A percentile compares a stretch with the other conserved stretches of the same genome.
phyloP scores from a whole-genome alignment of 2,797 vertebrate genomes.

The Apodemus agrarius region DNA sequence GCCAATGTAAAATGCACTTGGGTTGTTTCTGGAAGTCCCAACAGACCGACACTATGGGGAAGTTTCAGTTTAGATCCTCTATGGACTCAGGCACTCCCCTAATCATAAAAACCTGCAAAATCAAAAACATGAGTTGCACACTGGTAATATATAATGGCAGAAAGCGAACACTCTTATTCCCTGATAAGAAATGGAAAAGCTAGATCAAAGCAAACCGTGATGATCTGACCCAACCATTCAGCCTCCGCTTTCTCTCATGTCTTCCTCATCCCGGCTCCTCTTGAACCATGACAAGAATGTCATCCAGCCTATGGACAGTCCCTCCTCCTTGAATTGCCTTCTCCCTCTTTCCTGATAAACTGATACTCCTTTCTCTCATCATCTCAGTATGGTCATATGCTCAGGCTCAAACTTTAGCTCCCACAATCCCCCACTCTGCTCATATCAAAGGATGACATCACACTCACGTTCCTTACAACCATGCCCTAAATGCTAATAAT shows the following conservation, averaged over 20 bases:
- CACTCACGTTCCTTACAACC: not conserved
- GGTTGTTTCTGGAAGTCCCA: not conserved
- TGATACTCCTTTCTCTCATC: not conserved
- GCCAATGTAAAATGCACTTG: no score
- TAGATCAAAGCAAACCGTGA: not conserved
- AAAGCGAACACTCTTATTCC: not conserved
- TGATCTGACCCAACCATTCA: not conserved
- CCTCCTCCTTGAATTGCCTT: not conserved
- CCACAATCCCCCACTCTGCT: not conserved
- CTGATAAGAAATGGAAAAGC: not conserved
- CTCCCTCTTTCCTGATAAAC: conserved; percentile 13
- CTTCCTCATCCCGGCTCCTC: not conserved
- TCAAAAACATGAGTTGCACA: not conserved
- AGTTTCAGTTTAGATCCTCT: not conserved
- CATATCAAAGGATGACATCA: not conserved
- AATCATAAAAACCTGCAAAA: not conserved
- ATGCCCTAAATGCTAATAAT: not conserved
- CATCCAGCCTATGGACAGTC: not conserved
- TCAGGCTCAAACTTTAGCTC: not conserved
- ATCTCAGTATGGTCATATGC: not conserved
- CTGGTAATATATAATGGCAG: not conserved
- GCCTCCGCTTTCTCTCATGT: not conserved
- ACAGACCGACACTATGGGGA: not conserved
- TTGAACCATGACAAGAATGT: not conserved
- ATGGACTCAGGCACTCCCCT: no score